Evolutionary conservation across 1,140 invertebrate species (phyloP), one percentile per base, ranked within the genome.

Genomic region (Drosophila serrata): DNA sequence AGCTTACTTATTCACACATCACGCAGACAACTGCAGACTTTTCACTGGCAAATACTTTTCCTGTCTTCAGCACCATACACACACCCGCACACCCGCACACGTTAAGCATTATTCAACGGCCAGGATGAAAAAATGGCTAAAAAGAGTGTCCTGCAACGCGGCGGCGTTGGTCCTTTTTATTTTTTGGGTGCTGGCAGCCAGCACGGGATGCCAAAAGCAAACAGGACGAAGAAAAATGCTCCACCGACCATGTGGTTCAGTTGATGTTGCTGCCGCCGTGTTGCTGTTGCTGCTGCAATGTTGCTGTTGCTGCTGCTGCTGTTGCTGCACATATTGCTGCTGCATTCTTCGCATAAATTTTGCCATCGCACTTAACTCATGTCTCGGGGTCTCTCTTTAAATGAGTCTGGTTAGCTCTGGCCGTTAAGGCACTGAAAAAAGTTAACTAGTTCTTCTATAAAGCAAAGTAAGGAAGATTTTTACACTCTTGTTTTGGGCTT

Each of bases 261-360:
- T 24, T 59, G 42, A 15, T 63, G 60, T 22, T 31, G 33, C 35
- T 43, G 58, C 40, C 17, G 67, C 31, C 24, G 39, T 56, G 56
- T 40, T 39, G 56, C 33, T 61, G 61, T 22, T 24, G 24, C 24
- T 24, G 24, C 24, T 24, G 24, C 24, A 24, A 24, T 56, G 68
- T 19, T 62, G 73, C 46, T 68, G 78, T 48, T 64, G 72, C 43
- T 57, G 56, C 43, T 49, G 72, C 62, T 73, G 63, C 63, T 65
- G 77, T 64, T 17, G 68, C 49, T 87, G 82, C 79, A 90, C 85
- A 88, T 82, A 88, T 88, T 85, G 81, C 74, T 74, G 81, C 74
- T 86, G 86, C 86, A 90, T 82, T 90, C 82, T 86, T 86, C 87
- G 87, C 87, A 90, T 90, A 90, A 90, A 91, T 91, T 91, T 91